Conservation (phyloP, 2,797 vertebrate species). For the Alca torda region DNA sequence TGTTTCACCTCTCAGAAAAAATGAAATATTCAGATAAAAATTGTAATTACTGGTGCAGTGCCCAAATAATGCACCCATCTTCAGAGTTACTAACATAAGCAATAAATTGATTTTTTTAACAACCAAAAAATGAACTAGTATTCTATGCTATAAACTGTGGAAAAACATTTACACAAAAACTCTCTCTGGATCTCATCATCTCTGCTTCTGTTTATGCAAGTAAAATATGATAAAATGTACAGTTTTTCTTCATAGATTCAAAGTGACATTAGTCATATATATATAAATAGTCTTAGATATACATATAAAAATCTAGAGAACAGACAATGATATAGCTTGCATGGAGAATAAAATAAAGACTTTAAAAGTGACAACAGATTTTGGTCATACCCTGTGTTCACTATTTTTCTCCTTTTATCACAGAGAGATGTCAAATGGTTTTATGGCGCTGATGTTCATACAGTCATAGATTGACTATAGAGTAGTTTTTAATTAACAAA, state of each 20-base stretch:
- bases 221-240: neutral
- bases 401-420: neutral
- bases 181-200: neutral
- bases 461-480: neutral
- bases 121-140: neutral
- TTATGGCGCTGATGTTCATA: neutral
- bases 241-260: neutral
- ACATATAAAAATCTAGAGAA: neutral
- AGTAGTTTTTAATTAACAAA: neutral
- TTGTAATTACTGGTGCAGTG: neutral
- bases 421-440: neutral
- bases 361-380: neutral
- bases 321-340: neutral
- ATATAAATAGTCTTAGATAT: neutral
- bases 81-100: neutral
- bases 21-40: neutral
- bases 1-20: neutral
- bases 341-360: neutral
- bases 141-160: neutral
- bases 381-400: neutral
- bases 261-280: neutral
- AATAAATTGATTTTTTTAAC: neutral
- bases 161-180: neutral
- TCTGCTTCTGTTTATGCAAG: neutral
- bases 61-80: neutral